A percentile compares a stretch with the other conserved stretches of the same genome.
Conservation (phyloP, 2,888 invertebrate species). For the Rotaria socialis region DNA sequence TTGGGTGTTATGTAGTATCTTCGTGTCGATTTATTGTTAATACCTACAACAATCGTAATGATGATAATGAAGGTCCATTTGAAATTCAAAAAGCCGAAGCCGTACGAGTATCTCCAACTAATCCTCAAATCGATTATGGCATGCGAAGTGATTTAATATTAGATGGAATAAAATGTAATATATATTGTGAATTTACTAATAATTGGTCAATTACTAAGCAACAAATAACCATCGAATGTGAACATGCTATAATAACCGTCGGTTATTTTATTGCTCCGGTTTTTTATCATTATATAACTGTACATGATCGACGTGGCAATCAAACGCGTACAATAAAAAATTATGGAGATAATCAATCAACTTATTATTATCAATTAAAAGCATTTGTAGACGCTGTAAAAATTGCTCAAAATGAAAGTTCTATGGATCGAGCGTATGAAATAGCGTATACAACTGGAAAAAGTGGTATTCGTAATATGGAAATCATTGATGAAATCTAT, state of each 20-base stretch:
- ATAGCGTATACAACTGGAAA: background rate
- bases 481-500: constrained; percentile 11
- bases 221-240: background rate
- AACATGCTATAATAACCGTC: background rate
- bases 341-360: constrained; percentile 2
- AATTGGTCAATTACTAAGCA: constrained; percentile 15
- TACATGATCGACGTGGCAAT: background rate
- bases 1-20: background rate
- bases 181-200: constrained; percentile 2
- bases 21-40: constrained; percentile 26
- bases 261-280: background rate
- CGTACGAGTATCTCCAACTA: background rate
- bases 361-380: constrained; percentile 34
- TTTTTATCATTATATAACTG: constrained; percentile 40
- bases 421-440: background rate
- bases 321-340: constrained; percentile 31
- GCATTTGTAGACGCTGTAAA: background rate
- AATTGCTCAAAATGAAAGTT: background rate
- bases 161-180: constrained; percentile 24
- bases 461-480: constrained; percentile 21
- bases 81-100: background rate
- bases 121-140: constrained; percentile 31
- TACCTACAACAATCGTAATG: background rate
- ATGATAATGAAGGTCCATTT: background rate
- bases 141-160: background rate